Base-by-base conservation (phyloP, 2,888 invertebrate genomes). In the Vesta saturnalis region DNA sequence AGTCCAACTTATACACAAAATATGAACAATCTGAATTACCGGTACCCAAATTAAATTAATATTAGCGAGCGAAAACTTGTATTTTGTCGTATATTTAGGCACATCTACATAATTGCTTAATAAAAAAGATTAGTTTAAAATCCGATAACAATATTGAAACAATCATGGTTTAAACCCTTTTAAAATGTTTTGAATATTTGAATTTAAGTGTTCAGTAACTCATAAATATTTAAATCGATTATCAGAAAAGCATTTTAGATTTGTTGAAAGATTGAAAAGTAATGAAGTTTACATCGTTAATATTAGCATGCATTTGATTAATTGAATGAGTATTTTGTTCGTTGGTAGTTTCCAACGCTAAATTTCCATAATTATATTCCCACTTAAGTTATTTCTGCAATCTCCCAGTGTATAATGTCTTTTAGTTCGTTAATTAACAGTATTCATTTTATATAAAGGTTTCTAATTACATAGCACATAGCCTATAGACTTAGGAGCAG, bases 371-470 rank as follows among this genome's bases (percentile, higher is more conserved):
- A 80, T 81, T 81, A 82, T 81, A 81, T 82, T 80, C 79, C 76
- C 78, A 81, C 80, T 82, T 81, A 81, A 81, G 81, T 81, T 83
- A 83, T 82, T 84, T 82, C 80, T 79, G 80, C 81, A 81, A 80
- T 82, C 81, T 80, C 78, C 77, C 81, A 80, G 78, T 80, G 81
- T 84, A 85, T 86, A 85, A 86, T 85, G 85, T 86, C 86, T 86
- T 86, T 86, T 86, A 85, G 83, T 84, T 84, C 84, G 84, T 86
- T 86, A 87, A 87, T 86, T 86, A 86, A 86, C 85, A 84, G 86
- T 86, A 87, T 87, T 87, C 86, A 86, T 86, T 86, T 86, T 86
- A 85, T 85, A 86, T 86, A 86, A 86, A 86, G 86, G 86, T 86
- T 86, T 85, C 86, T 86, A 87, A 87, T 86, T 87, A 86, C 86